Conservation (phyloP, 2,888 invertebrate genomes). For the Brenthis ino region DNA sequence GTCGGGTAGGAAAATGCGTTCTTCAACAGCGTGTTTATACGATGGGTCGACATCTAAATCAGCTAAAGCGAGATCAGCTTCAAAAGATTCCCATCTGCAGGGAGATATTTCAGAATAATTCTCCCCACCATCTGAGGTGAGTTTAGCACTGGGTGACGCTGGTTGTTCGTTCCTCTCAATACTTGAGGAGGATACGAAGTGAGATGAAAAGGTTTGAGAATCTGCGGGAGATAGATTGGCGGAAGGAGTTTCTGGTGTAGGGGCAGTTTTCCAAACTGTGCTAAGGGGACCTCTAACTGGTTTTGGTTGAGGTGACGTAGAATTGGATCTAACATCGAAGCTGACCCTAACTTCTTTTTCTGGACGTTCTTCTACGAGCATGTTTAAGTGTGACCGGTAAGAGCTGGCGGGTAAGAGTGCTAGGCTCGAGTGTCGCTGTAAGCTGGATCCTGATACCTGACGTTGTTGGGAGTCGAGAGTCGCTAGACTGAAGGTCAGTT, state of each 20-base stretch:
- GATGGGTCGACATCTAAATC: constrained; percentile 84
- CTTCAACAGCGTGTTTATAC: constrained; percentile 84
- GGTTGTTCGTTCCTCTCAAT: constrained; percentile 73
- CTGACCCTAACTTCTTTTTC: constrained; percentile 77
- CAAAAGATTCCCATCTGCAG: constrained; percentile 84
- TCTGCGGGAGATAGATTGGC: constrained; percentile 84
- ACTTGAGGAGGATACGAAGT: constrained; percentile 81
- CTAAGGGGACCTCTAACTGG: constrained; percentile 73
- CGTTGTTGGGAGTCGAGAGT: constrained; percentile 83
- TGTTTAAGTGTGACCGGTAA: constrained; percentile 75
- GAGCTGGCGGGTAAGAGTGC: constrained; percentile 77
- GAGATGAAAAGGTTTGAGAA: constrained; percentile 84
- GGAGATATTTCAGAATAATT: constrained; percentile 72
- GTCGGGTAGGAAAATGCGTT: constrained; percentile 83
- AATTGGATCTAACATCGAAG: constrained; percentile 68
- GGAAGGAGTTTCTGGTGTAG: constrained; percentile 86
- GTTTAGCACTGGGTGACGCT: constrained; percentile 81
- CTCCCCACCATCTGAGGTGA: constrained; percentile 81
- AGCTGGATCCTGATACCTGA: constrained; percentile 83
- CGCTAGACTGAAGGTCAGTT: constrained; percentile 84
- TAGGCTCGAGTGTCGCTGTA: constrained; percentile 74
- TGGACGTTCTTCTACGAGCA: constrained; percentile 74
- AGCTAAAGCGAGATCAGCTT: constrained; percentile 83
- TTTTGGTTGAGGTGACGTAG: constrained; percentile 62
- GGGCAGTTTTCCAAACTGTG: constrained; percentile 72